Percentiles rank a stretch among this genome's conserved stretches.
phyloP scores from a whole-genome alignment of 2,113 vertebrate genomes.

The Deroptyus accipitrinus region DNA sequence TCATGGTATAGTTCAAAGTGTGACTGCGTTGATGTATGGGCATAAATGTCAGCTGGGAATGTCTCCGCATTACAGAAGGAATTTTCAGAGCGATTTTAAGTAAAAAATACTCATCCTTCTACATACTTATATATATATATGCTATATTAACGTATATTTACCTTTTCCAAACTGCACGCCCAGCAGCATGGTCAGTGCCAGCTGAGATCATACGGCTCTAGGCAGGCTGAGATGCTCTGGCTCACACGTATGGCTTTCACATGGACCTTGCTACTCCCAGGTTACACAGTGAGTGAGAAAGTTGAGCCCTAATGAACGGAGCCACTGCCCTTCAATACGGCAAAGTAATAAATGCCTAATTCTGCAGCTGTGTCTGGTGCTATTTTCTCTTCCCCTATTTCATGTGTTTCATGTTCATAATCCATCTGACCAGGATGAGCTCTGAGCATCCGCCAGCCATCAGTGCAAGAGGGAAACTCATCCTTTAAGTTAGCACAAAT shows the following conservation, averaged over 20 bases:
- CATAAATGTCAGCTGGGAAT: not conserved
- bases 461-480: not conserved
- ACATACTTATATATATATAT: not conserved
- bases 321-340: not conserved
- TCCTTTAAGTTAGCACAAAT: not conserved
- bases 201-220: not conserved
- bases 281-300: not conserved
- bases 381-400: not conserved
- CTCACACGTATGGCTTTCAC: not conserved
- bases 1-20: not conserved
- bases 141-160: not conserved
- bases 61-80: not conserved
- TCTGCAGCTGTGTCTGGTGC: not conserved
- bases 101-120: not conserved
- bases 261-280: not conserved
- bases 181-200: not conserved
- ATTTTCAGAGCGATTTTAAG: conserved; percentile 3
- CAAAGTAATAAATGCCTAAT: not conserved
- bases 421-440: not conserved
- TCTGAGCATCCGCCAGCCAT: not conserved
- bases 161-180: not conserved
- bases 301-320: not conserved
- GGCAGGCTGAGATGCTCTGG: not conserved
- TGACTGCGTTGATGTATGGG: not conserved
- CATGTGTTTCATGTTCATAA: not conserved